These are phyloP conservation scores for Pampus argenteus DNA, from an alignment of 2,797 vertebrate species.

Conservation along the genomic window DNA sequence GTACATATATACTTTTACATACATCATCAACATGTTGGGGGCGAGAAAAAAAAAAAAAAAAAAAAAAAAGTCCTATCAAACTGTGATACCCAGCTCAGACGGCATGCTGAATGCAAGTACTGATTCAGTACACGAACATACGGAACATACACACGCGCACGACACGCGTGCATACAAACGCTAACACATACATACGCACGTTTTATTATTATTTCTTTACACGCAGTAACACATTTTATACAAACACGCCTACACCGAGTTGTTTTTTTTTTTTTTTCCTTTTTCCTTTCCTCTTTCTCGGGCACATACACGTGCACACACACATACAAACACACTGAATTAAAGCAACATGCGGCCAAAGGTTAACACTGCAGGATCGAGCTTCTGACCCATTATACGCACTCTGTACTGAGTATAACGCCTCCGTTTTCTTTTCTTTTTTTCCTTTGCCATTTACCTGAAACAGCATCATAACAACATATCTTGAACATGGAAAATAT, in stretches of 20 bases:
- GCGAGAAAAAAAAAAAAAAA: conserved; percentile 57
- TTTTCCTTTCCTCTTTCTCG: neutral
- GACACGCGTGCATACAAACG: conserved; percentile 72
- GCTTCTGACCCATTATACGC: conserved; percentile 42
- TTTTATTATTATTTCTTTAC: conserved; percentile 16
- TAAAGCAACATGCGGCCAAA: conserved; percentile 69
- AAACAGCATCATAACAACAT: conserved; percentile 60
- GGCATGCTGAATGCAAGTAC: conserved; percentile 86
- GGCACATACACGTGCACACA: conserved; percentile 30
- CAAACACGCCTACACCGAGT: conserved; percentile 50
- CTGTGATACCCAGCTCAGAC: conserved; percentile 82
- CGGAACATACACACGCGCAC: conserved; percentile 68
- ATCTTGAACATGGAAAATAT: conserved; percentile 36
- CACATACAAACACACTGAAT: conserved; percentile 45
- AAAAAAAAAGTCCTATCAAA: conserved; percentile 65
- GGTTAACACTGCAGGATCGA: conserved; percentile 71
- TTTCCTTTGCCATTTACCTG: conserved; percentile 62
- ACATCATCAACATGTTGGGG: conserved; percentile 77
- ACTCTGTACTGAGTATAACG: conserved; percentile 26
- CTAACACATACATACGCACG: conserved; percentile 55
- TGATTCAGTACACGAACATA: conserved; percentile 86
- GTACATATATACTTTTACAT: conserved; percentile 78
- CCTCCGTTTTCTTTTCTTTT: conserved; percentile 29
- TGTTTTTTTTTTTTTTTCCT: neutral
- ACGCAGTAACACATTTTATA: conserved; percentile 51